phyloP scores from a whole-genome alignment of 23 tunicate genomes.

The Botrylloides violaceus region DNA sequence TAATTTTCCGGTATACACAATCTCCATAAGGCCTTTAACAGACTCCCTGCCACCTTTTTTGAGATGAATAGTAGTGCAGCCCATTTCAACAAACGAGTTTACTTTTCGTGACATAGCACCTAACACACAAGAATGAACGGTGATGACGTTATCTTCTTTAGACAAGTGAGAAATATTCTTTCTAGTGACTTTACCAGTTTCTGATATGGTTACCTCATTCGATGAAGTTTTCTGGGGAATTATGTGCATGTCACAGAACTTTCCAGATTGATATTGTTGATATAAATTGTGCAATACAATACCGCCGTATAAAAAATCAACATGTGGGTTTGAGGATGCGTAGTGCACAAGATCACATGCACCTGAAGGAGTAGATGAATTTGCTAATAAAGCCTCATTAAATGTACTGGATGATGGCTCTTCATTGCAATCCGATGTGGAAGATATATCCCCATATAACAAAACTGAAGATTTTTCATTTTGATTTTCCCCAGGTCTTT shows the following conservation, averaged over 20 bases:
- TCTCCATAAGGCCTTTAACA: constrained; percentile 5
- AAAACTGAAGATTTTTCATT: neutral
- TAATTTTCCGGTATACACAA: constrained; percentile 13
- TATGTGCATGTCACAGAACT: constrained; percentile 6
- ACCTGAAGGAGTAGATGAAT: neutral
- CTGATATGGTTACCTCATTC: constrained; percentile 7
- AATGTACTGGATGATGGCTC: constrained; percentile 10
- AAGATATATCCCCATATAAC: constrained; percentile 17
- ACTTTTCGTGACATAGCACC: constrained; percentile 11
- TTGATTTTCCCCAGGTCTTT: neutral
- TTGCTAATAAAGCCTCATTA: neutral
- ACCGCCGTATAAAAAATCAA: constrained; percentile 13
- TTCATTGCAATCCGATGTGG: constrained; percentile 5
- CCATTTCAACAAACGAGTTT: constrained; percentile 12
- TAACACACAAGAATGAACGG: constrained; percentile 13
- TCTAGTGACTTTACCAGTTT: constrained; percentile 5
- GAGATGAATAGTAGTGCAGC: neutral
- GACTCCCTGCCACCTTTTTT: constrained; percentile 6
- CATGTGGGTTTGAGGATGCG: neutral
- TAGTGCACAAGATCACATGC: neutral
- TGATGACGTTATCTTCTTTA: neutral
- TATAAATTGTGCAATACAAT: neutral
- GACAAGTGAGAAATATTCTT: neutral
- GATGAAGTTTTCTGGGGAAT: neutral
- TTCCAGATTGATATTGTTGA: constrained; percentile 5